Evolutionary conservation across 1,140 invertebrate species (phyloP).

Genomic region (honey bee (Apis mellifera)): Amel_HAv3.1 CM009932.2:3366501-3367000

Average conservation of each 20-base stretch:
- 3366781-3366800: not conserved
- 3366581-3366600: no score
- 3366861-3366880: constrained; percentile 66
- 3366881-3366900: constrained; percentile 68
- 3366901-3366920: constrained; percentile 69
- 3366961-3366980: constrained; percentile 4
- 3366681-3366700: not conserved
- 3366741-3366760: not conserved
- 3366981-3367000: not conserved
- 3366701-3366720: not conserved
- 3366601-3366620: no score
- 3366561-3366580: no score
- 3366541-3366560: no score
- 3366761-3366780: not conserved
- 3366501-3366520: no score
- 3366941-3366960: not conserved
- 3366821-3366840: constrained; percentile 59
- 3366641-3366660: no score
- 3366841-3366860: constrained; percentile 60
- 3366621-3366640: no score
- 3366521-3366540: no score
- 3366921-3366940: constrained; percentile 56
- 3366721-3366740: not conserved
- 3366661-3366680: no score
- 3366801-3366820: constrained; percentile 60